These are phyloP conservation scores for Trinorchestia longiramus DNA, from an alignment of 1,140 invertebrate genomes.

Conservation along the genomic window DNA sequence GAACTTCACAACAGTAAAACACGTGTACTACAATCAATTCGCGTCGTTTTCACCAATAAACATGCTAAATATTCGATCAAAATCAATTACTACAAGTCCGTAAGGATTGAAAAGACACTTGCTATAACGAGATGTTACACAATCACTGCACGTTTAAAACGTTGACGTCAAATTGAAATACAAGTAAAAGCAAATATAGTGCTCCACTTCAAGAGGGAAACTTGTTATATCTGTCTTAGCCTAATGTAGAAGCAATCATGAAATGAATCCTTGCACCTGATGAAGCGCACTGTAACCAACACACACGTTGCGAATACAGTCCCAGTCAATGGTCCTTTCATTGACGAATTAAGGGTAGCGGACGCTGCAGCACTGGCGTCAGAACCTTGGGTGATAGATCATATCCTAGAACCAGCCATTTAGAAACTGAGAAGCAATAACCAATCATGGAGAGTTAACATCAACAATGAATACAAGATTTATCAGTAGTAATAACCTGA, in stretches of 20 bases:
- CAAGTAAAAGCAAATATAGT: not conserved
- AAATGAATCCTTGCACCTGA: not conserved
- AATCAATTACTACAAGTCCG: not conserved
- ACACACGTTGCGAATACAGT: not conserved
- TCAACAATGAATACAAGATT: not conserved
- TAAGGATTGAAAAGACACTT: not conserved
- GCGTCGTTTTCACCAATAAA: not conserved
- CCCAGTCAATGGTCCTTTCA: not conserved
- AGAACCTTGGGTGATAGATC: not conserved
- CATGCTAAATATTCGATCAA: not conserved
- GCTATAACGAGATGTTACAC: not conserved
- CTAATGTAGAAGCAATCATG: not conserved
- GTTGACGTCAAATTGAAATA: not conserved
- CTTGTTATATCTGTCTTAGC: not conserved
- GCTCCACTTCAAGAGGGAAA: not conserved
- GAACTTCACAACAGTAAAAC: not conserved
- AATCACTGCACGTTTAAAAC: not conserved
- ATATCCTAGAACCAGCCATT: not conserved
- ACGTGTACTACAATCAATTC: not conserved
- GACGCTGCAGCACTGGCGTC: not conserved
- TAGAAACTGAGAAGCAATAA: not conserved
- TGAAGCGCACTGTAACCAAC: not conserved
- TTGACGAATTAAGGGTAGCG: not conserved
- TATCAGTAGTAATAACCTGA: not conserved
- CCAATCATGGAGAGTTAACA: not conserved